Conservation (phyloP, 2,797 vertebrate species). For the Emydoidea blandingii region DNA sequence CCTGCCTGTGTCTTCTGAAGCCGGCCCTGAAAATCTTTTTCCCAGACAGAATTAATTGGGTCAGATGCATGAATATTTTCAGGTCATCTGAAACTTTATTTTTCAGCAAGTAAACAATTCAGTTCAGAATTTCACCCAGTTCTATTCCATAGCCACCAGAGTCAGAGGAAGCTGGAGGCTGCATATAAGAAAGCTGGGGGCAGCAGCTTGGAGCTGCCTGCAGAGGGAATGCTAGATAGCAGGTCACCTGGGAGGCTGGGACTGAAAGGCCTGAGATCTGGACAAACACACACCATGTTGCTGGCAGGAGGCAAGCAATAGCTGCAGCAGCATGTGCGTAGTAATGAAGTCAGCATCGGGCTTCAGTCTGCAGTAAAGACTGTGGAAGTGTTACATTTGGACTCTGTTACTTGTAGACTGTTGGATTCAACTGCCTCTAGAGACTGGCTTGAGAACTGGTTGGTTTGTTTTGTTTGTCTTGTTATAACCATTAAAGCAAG, state of each 20-base stretch:
- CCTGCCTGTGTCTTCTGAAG: background rate
- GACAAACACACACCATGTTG: background rate
- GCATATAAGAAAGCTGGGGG: background rate
- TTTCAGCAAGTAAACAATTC: background rate
- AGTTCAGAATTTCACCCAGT: background rate
- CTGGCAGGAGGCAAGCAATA: background rate
- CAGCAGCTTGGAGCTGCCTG: background rate
- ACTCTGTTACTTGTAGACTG: background rate
- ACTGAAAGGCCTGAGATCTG: background rate
- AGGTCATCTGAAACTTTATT: background rate
- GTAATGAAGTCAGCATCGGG: background rate
- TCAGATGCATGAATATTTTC: background rate
- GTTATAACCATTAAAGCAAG: background rate
- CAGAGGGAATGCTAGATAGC: background rate
- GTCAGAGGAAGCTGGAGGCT: background rate
- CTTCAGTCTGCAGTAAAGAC: background rate
- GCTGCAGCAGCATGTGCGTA: background rate
- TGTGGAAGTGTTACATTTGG: background rate
- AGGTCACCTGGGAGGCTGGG: background rate
- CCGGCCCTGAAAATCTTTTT: background rate
- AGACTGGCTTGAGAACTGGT: background rate
- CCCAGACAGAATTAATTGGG: background rate
- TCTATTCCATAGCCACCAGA: conserved; percentile 7
- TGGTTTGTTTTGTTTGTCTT: background rate
- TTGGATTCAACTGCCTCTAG: background rate